Conservation (phyloP, 2,888 invertebrate species). For the Leucophenga montana region DNA sequence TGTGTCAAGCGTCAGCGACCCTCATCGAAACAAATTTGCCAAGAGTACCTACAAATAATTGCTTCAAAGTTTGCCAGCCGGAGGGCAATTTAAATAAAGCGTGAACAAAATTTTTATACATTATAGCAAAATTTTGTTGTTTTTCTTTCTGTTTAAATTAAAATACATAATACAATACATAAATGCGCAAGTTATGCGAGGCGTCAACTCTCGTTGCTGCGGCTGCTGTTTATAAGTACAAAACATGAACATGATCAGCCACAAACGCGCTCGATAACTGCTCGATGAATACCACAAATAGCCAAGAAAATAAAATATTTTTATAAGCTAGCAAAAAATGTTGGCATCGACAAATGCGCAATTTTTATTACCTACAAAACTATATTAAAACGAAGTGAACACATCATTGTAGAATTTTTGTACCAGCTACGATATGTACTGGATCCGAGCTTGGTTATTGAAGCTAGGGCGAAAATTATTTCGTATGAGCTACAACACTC, state of each 20-base stretch:
- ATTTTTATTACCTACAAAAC: too few relatives aligned
- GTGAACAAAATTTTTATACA: not conserved
- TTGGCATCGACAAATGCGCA: too few relatives aligned
- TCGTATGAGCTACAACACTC: too few relatives aligned
- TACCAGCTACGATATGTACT: too few relatives aligned
- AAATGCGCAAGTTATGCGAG: not conserved
- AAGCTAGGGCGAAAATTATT: too few relatives aligned
- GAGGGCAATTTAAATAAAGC: not conserved
- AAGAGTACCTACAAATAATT: constrained; percentile 36
- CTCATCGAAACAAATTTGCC: constrained; percentile 47
- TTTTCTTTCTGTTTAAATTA: not conserved
- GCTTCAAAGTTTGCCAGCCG: constrained; percentile 24
- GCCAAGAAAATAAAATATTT: not conserved
- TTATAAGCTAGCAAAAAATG: too few relatives aligned
- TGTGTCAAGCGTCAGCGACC: constrained; percentile 41
- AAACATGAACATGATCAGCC: constrained; percentile 58
- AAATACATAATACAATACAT: too few relatives aligned
- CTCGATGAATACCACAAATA: not conserved
- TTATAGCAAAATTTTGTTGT: not conserved
- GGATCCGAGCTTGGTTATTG: too few relatives aligned
- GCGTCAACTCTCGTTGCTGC: too few relatives aligned
- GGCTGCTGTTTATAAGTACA: not conserved
- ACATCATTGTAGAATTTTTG: too few relatives aligned
- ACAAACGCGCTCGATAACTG: constrained; percentile 45
- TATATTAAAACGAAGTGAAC: not conserved